Evolutionary conservation across 2,113 vertebrate genomes (phyloP), one percentile per base, ranked within the genome.

Genomic region (Proterorhinus semilunaris): DNA sequence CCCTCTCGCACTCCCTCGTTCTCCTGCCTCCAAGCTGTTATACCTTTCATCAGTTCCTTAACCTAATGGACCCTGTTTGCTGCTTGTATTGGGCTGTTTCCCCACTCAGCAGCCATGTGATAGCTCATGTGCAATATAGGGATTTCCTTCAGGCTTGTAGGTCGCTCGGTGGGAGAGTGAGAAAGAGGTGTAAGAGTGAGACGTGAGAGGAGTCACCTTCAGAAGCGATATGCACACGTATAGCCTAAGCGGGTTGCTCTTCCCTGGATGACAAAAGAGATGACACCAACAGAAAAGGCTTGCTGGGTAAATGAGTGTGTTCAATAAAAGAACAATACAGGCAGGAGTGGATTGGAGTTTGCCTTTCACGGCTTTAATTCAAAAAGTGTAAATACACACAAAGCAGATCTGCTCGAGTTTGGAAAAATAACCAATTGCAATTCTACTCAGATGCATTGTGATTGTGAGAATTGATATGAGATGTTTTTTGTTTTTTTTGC

Each of bases 121-220:
- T 61, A 44, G 58, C 45, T 45, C 58, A 45, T 44, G 58, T 61
- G 44, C 12, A 7, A 61, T 11, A 43, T 61, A 4, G 43, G 42
- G n/a, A 15, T 76, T 57, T 62, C 8, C 68, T 51, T 51, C 8
- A 73, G 50, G 59, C 36, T 57, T 15, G 10, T n/a, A 36, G 44
- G 72, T 58, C 10, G 15, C 16, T 15, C 47, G n/a, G 49, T 50
- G 27, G 27, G 27, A 36, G 27, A 64, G 42, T 63, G 62, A 53
- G 36, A 66, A 49, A 53, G 8, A 44, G 46, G 49, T 13, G 45
- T 45, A 62, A 70, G 44, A 36, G 68, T 61, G 45, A 79, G 63
- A 49, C 15, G 61, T 50, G 45, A 69, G 68, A 83, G 80, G 78
- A 80, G 62, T 78, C 82, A 83, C 82, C 65, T 65, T 75, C 69